A percentile compares a stretch with the other conserved stretches of the same genome.
phyloP scores from a whole-genome alignment of 64 coral and sea anemone species.

The Montipora sp. region DNA sequence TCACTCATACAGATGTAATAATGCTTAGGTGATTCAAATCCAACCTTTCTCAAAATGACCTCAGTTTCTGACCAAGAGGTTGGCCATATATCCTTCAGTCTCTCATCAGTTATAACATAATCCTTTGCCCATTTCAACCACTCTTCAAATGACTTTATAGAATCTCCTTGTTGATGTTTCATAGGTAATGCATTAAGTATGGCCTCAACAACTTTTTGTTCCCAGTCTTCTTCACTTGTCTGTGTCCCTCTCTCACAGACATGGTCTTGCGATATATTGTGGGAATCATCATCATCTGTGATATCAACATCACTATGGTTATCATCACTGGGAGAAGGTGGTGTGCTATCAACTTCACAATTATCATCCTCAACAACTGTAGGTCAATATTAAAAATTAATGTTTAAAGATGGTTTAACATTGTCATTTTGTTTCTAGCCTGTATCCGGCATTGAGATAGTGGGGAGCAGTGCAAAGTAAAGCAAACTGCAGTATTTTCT shows the following conservation, averaged over 20 bases:
- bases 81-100: slow-evolving; percentile 62
- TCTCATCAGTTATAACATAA: slow-evolving; percentile 59
- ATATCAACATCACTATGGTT: not conserved
- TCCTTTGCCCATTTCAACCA: slow-evolving; percentile 62
- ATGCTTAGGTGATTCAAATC: slow-evolving; percentile 40
- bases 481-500: slow-evolving; percentile 19
- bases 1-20: slow-evolving; percentile 13
- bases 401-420: not conserved
- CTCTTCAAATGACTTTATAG: slow-evolving; percentile 59
- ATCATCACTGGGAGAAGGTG: not conserved
- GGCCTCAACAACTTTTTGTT: slow-evolving; percentile 46
- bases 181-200: slow-evolving; percentile 61
- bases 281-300: slow-evolving; percentile 1
- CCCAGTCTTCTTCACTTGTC: slow-evolving; percentile 45
- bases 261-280: not conserved
- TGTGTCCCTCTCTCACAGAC: slow-evolving; percentile 23
- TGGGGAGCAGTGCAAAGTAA: not conserved
- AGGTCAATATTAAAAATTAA: slow-evolving; percentile 6
- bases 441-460: too few relatives aligned
- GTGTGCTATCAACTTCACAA: slow-evolving; percentile 17
- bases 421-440: not conserved
- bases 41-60: not conserved
- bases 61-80: slow-evolving; percentile 52
- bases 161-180: slow-evolving; percentile 62
- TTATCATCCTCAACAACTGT: slow-evolving; percentile 4